A percentile compares a stretch with the other conserved stretches of the same genome.
Conservation (phyloP, 2,797 vertebrate species). For the Euthynnus affinis region DNA sequence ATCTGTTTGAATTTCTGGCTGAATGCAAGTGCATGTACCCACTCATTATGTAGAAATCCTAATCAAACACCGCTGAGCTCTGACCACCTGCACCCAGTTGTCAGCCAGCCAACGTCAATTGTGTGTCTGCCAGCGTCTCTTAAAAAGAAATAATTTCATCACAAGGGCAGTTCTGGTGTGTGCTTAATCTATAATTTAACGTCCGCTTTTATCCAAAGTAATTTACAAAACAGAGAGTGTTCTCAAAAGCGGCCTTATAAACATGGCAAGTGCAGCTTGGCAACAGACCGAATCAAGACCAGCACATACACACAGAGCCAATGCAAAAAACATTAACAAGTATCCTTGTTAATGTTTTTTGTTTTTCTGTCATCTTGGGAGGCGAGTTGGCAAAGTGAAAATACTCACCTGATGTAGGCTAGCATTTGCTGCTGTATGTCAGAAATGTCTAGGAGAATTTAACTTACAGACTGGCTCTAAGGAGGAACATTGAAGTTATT, state of each 20-base stretch:
- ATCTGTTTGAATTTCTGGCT: constrained; percentile 38
- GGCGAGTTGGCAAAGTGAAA: constrained; percentile 37
- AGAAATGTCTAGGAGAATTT: background rate
- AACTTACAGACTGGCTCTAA: background rate
- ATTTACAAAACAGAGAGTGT: constrained; percentile 64
- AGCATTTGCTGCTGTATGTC: constrained; percentile 3
- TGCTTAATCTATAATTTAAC: constrained; percentile 73
- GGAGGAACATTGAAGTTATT: constrained; percentile 5
- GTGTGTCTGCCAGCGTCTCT: constrained; percentile 54
- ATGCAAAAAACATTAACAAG: too few species aligned
- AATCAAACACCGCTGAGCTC: constrained; percentile 60
- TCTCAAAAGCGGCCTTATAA: constrained; percentile 44
- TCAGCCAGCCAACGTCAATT: constrained; percentile 50
- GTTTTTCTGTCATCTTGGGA: constrained; percentile 35
- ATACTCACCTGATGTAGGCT: constrained; percentile 12
- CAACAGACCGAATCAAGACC: constrained; percentile 33
- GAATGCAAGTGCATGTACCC: constrained; percentile 17
- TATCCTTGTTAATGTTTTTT: constrained; percentile 49
- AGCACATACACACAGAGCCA: constrained; percentile 2
- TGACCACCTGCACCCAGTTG: constrained; percentile 69
- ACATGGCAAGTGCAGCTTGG: constrained; percentile 47
- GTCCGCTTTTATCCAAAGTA: constrained; percentile 63
- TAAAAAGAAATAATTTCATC: constrained; percentile 71
- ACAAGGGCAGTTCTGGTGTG: constrained; percentile 60
- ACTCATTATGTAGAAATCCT: constrained; percentile 54